phyloP scores from a whole-genome alignment of 2,888 invertebrate species.

The Epicampocera succincta region DNA sequence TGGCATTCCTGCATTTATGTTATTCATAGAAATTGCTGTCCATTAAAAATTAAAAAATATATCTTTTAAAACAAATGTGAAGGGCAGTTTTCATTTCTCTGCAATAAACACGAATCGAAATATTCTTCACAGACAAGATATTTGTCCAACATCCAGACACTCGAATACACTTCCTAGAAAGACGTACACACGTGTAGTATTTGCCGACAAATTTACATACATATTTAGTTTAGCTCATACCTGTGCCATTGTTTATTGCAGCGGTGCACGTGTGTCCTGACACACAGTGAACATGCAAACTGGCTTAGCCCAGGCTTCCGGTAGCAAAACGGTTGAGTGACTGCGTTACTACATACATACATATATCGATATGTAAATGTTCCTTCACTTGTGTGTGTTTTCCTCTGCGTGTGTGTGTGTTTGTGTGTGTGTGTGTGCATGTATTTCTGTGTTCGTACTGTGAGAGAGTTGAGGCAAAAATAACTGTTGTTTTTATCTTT shows the following conservation, averaged over 20 bases:
- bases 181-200: too few relatives aligned
- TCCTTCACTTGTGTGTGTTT: background rate
- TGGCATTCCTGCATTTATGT: too few relatives aligned
- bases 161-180: background rate
- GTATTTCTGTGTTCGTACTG: background rate
- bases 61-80: too few relatives aligned
- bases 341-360: slow-evolving; percentile 26
- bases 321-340: slow-evolving; percentile 31
- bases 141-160: background rate
- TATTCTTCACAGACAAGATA: background rate
- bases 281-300: slow-evolving; percentile 14
- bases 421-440: background rate
- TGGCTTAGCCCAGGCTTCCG: slow-evolving; percentile 29
- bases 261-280: background rate
- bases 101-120: too few relatives aligned
- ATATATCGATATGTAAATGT: too few relatives aligned
- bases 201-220: background rate
- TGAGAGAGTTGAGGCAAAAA: slow-evolving; percentile 5
- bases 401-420: background rate
- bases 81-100: too few relatives aligned
- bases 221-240: background rate
- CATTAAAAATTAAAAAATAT: too few relatives aligned
- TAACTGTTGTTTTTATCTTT: slow-evolving; percentile 38
- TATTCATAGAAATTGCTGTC: too few relatives aligned
- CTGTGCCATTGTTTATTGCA: background rate